Conservation (phyloP, 2,797 vertebrate species). For the Argya squamiceps region DNA sequence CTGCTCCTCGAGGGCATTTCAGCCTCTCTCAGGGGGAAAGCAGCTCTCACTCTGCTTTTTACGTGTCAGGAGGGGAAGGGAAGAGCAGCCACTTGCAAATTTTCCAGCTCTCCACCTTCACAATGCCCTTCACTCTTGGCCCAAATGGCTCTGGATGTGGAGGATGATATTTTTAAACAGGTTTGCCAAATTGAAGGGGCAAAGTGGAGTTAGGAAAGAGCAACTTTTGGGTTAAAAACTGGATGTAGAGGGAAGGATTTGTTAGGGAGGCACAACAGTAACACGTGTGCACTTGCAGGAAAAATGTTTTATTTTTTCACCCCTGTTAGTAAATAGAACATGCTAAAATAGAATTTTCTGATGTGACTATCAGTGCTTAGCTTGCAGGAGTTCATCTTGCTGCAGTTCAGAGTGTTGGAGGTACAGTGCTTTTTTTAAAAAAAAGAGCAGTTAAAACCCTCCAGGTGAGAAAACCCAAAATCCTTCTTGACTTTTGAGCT, state of each 20-base stretch:
- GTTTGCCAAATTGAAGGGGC: neutral
- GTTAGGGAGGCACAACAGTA: neutral
- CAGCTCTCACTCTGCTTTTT: neutral
- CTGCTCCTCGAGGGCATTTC: neutral
- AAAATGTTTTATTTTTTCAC: neutral
- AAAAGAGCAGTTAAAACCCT: neutral
- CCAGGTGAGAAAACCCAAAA: neutral
- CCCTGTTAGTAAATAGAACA: neutral
- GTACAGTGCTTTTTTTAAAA: neutral
- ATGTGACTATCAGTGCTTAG: neutral
- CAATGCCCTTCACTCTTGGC: neutral
- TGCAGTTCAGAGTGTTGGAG: neutral
- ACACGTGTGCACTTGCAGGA: neutral
- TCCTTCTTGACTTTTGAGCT: neutral
- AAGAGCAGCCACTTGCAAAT: neutral
- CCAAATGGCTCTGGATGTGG: neutral
- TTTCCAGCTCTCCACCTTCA: neutral
- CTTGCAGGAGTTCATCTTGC: neutral
- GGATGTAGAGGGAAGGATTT: neutral
- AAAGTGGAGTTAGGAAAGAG: neutral
- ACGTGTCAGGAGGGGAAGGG: neutral
- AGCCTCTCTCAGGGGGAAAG: accelerated
- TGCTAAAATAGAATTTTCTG: neutral
- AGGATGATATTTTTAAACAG: neutral
- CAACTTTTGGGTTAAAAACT: neutral